phyloP scores from a whole-genome alignment of 2,888 invertebrate species.

The Epinotia bilunana region DNA sequence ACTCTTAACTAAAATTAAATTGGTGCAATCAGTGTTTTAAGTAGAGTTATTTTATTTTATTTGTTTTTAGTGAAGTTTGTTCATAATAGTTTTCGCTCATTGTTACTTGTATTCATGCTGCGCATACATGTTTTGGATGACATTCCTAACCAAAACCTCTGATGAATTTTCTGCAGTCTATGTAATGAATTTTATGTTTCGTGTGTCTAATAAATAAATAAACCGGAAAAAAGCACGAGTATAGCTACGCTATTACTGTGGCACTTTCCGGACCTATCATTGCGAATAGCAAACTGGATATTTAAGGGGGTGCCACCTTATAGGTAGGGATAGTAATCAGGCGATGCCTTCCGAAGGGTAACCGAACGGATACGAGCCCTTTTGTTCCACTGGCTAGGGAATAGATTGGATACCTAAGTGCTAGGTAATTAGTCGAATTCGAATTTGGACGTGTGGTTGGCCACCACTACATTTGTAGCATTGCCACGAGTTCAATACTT shows the following conservation, averaged over 20 bases:
- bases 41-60: too few species aligned
- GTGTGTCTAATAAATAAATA: too few species aligned
- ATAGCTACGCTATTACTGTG: conserved; percentile 47
- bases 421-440: conserved; percentile 49
- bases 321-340: conserved; percentile 60
- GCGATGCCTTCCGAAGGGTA: conserved; percentile 59
- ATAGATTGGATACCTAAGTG: conserved; percentile 27
- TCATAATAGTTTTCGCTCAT: too few species aligned
- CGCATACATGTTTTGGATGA: too few species aligned
- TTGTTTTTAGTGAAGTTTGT: too few species aligned
- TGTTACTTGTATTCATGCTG: too few species aligned
- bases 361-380: conserved; percentile 60
- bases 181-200: too few species aligned
- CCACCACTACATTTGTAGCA: background rate
- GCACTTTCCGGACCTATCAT: conserved; percentile 50
- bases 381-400: conserved; percentile 55
- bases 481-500: background rate
- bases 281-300: conserved; percentile 67
- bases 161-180: too few species aligned
- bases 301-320: conserved; percentile 53
- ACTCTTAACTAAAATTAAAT: too few species aligned
- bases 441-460: conserved; percentile 6
- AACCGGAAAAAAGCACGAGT: conserved; percentile 7
- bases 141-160: too few species aligned
- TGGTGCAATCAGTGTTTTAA: too few species aligned